These are phyloP conservation scores for Molossus molossus DNA, from an alignment of 2,797 vertebrate genomes.

Conservation along the genomic window DNA sequence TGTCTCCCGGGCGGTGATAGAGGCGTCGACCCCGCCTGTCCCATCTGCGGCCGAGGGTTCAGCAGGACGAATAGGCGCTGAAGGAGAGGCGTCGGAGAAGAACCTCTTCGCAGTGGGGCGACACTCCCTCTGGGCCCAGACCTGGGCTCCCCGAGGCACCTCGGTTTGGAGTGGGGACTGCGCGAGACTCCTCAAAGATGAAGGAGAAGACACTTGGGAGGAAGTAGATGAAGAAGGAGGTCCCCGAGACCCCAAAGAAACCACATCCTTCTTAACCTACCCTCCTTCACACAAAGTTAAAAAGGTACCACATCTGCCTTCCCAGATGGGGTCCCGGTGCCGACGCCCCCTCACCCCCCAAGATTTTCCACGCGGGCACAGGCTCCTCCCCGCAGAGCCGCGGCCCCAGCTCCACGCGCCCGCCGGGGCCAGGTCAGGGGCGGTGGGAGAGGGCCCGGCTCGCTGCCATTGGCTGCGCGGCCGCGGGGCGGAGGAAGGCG, in stretches of 20 bases:
- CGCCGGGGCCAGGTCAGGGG: background rate
- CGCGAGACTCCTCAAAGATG: background rate
- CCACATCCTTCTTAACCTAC: background rate
- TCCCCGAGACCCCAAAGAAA: background rate
- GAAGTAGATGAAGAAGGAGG: background rate
- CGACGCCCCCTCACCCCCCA: constrained; percentile 47
- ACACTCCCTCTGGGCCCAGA: too few species aligned
- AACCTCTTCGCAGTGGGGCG: too few species aligned
- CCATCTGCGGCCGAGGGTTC: too few species aligned
- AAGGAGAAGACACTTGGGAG: constrained; percentile 42
- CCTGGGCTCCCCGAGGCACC: too few species aligned
- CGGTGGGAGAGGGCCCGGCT: constrained; percentile 45
- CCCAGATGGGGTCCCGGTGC: constrained; percentile 67
- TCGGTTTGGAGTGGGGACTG: background rate
- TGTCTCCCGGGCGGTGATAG: too few species aligned
- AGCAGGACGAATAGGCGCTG: too few species aligned
- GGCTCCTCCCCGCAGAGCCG: constrained; percentile 66
- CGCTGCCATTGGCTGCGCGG: constrained; percentile 72
- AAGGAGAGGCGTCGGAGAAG: too few species aligned
- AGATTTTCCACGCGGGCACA: constrained; percentile 41
- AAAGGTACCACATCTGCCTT: constrained; percentile 68
- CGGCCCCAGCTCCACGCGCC: background rate
- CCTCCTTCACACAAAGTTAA: background rate
- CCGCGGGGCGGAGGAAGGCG: constrained; percentile 48
- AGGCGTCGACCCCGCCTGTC: too few species aligned